Percentiles rank a stretch among this genome's conserved stretches.
Conservation (phyloP, 2,888 invertebrate genomes). For the Gymnosoma rotundatum region DNA sequence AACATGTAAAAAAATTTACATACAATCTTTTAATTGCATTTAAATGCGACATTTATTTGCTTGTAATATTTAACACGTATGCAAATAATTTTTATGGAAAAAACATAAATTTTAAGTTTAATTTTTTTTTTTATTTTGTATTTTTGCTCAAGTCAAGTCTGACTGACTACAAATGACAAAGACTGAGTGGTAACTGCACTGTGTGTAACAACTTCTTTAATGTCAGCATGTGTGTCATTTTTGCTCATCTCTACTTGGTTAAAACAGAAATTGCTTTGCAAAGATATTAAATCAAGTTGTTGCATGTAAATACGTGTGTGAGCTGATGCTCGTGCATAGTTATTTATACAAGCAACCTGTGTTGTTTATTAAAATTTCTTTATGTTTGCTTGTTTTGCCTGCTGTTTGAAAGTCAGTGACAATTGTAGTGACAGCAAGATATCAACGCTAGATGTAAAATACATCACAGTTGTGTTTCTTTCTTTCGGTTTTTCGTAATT, state of each 20-base stretch:
- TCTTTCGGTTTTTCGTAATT: background rate
- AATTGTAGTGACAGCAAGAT: conserved; percentile 68
- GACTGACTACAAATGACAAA: conserved; percentile 51
- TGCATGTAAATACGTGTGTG: conserved; percentile 48
- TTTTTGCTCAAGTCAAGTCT: background rate
- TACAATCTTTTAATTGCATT: conserved; percentile 78
- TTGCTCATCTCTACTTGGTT: background rate
- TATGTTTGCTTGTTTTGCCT: conserved; percentile 2
- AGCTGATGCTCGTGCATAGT: conserved; percentile 48
- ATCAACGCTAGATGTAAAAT: conserved; percentile 68
- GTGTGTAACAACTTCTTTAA: conserved; percentile 25
- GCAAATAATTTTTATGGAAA: conserved; percentile 77
- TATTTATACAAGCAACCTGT: conserved; percentile 24
- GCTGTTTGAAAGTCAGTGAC: conserved; percentile 57
- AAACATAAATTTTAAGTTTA: conserved; percentile 55
- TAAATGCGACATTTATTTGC: conserved; percentile 81
- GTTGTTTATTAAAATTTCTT: conserved; percentile 45
- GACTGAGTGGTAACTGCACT: conserved; percentile 31
- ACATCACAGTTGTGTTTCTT: conserved; percentile 32
- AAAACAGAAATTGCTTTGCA: conserved; percentile 27
- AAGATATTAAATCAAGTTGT: conserved; percentile 62
- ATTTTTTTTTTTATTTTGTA: background rate
- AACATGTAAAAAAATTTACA: conserved; percentile 55
- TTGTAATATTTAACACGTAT: conserved; percentile 79
- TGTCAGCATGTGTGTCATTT: conserved; percentile 1